Conservation (phyloP, 2,113 vertebrate species). For the Vidua macroura region DNA sequence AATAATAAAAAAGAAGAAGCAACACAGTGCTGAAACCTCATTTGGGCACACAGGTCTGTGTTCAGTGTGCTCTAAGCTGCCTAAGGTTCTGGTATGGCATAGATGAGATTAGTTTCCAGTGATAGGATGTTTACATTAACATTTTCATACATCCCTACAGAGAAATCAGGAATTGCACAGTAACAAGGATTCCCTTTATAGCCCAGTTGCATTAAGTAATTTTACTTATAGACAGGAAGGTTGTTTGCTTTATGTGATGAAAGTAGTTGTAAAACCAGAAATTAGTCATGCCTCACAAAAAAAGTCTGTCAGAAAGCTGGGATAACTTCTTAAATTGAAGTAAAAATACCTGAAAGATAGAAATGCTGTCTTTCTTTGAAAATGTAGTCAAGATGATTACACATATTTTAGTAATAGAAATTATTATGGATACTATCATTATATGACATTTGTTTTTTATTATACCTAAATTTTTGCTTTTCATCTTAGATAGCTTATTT, state of each 20-base stretch:
- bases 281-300: constrained; percentile 40
- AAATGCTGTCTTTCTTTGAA: not conserved
- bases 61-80: constrained; percentile 18
- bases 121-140: constrained; percentile 58
- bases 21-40: constrained; percentile 29
- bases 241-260: constrained; percentile 66
- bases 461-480: not conserved
- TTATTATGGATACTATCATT: not conserved
- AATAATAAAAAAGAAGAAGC: constrained; percentile 63
- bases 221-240: constrained; percentile 38
- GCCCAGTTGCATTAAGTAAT: constrained; percentile 40
- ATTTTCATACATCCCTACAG: constrained; percentile 69
- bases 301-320: constrained; percentile 58
- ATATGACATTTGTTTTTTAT: not conserved
- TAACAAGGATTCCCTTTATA: constrained; percentile 76
- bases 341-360: constrained; percentile 71
- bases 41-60: constrained; percentile 65
- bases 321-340: constrained; percentile 72
- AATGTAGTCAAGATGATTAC: not conserved
- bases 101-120: constrained; percentile 66
- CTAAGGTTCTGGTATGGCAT: constrained; percentile 45
- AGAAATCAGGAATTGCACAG: constrained; percentile 73
- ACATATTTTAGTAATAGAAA: not conserved
- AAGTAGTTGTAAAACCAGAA: constrained; percentile 73
- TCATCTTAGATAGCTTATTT: constrained; percentile 67